phyloP scores from a whole-genome alignment of 2,888 invertebrate genomes.

The Coelinius sp. region DNA sequence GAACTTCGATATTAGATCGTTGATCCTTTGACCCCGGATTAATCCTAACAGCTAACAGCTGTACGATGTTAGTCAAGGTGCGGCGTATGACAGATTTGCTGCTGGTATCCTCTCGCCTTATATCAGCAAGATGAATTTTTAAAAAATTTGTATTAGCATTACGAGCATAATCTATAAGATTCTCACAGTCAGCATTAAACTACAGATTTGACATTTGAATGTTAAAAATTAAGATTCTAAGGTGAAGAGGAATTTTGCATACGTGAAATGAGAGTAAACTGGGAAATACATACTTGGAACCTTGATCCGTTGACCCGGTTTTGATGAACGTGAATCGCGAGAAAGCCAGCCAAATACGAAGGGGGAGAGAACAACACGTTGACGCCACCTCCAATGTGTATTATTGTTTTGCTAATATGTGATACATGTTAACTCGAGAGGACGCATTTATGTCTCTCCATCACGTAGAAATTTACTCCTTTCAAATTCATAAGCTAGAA shows the following conservation, averaged over 20 bases:
- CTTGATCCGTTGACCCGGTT: constrained; percentile 50
- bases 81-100: neutral
- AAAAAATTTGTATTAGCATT: neutral
- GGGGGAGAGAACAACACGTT: constrained; percentile 39
- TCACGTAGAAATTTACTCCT: neutral
- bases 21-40: constrained; percentile 11
- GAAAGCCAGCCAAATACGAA: constrained; percentile 40
- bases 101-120: neutral
- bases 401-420: neutral
- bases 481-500: constrained; percentile 6
- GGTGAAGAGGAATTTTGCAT: neutral
- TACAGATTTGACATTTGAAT: neutral
- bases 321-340: constrained; percentile 41
- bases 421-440: neutral
- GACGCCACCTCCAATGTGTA: neutral
- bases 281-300: constrained; percentile 39
- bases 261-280: constrained; percentile 1
- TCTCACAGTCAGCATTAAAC: neutral
- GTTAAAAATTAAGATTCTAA: neutral
- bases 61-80: constrained; percentile 9
- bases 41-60: no score
- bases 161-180: neutral
- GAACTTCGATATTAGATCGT: neutral
- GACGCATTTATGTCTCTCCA: neutral
- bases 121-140: neutral